Conservation (phyloP, 2,113 vertebrate genomes). For the Limanda limanda region DNA sequence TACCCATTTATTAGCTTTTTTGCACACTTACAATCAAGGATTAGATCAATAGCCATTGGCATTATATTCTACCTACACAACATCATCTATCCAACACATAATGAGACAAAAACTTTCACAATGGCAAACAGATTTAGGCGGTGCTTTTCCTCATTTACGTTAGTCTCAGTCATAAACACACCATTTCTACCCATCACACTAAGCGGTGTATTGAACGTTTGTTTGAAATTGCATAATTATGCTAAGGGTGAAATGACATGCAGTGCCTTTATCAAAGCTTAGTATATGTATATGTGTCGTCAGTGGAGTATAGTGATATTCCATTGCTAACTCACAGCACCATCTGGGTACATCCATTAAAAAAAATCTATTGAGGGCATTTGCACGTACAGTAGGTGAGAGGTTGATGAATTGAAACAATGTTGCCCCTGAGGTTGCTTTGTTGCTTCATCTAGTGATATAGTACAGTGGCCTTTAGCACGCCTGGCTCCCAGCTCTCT, state of each 20-base stretch:
- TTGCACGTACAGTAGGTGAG: conserved; percentile 59
- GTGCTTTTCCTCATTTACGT: conserved; percentile 57
- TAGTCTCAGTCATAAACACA: conserved; percentile 31
- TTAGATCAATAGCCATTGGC: conserved; percentile 68
- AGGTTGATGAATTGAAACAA: conserved; percentile 59
- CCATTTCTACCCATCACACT: conserved; percentile 57
- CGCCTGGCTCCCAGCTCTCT: conserved; percentile 23
- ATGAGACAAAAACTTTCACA: conserved; percentile 74
- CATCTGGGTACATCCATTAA: conserved; percentile 65
- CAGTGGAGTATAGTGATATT: conserved; percentile 68
- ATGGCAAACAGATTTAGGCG: conserved; percentile 75
- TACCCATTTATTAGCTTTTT: conserved; percentile 80
- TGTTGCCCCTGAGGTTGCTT: conserved; percentile 80
- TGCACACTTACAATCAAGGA: conserved; percentile 80
- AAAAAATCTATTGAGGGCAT: conserved; percentile 50
- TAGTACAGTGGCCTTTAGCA: conserved; percentile 48
- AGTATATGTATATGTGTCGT: conserved; percentile 64
- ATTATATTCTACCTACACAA: conserved; percentile 72
- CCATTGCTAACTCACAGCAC: conserved; percentile 63
- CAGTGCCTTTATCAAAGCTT: conserved; percentile 72
- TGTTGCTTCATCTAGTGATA: conserved; percentile 66
- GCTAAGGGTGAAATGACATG: conserved; percentile 80
- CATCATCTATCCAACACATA: conserved; percentile 73
- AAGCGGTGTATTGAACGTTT: conserved; percentile 61
- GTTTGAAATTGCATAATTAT: conserved; percentile 74